Evolutionary conservation across 2,888 invertebrate genomes (phyloP).

Genomic region (Clepsis dumicolana): DNA sequence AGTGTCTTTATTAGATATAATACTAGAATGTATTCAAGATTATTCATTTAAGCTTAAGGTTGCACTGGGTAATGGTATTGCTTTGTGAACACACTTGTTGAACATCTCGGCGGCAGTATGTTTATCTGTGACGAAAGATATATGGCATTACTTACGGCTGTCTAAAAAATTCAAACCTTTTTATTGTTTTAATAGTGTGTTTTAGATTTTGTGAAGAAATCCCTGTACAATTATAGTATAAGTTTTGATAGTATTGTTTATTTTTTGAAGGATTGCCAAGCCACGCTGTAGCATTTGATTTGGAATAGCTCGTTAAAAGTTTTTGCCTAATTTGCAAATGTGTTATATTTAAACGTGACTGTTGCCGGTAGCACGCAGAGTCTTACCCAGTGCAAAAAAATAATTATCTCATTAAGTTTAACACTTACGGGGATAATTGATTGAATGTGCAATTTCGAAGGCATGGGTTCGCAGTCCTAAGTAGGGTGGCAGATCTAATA

Average conservation of each 20-base stretch:
- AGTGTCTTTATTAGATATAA: slow-evolving; percentile 51
- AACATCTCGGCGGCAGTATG: not conserved
- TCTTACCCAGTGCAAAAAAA: slow-evolving; percentile 28
- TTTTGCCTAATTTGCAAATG: too few species aligned
- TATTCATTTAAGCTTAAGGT: slow-evolving; percentile 61
- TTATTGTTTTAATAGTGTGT: too few species aligned
- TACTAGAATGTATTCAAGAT: slow-evolving; percentile 50
- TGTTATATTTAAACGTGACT: not conserved
- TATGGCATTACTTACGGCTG: too few species aligned
- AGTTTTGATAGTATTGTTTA: too few species aligned
- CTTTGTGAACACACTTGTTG: slow-evolving; percentile 9
- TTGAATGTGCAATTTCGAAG: slow-evolving; percentile 30
- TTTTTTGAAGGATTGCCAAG: too few species aligned
- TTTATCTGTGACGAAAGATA: too few species aligned
- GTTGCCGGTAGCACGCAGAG: not conserved
- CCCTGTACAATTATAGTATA: too few species aligned
- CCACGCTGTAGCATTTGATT: too few species aligned
- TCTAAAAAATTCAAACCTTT: too few species aligned
- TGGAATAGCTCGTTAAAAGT: too few species aligned
- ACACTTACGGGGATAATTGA: slow-evolving; percentile 14
- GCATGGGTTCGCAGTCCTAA: slow-evolving; percentile 30
- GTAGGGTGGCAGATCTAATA: slow-evolving; percentile 10
- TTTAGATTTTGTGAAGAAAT: too few species aligned
- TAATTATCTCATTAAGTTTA: slow-evolving; percentile 1
- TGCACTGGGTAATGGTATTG: slow-evolving; percentile 43